phyloP scores from a whole-genome alignment of 1,140 invertebrate species.

The Acromyrmex echinatior region DNA sequence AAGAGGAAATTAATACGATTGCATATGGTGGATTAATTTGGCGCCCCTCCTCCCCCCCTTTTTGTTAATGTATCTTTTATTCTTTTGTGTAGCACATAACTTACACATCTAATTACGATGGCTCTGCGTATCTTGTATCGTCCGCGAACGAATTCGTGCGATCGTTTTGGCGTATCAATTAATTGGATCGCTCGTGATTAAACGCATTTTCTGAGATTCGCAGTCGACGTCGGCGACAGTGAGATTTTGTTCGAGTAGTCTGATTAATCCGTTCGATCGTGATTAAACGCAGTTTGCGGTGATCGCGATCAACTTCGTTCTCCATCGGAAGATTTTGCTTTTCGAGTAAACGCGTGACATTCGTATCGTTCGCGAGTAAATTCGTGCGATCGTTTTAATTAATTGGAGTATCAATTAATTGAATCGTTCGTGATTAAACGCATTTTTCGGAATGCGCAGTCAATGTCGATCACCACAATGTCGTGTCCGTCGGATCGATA shows the following conservation, averaged over 20 bases:
- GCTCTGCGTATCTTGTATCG: background rate
- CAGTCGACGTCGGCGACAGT: background rate
- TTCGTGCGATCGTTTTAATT: background rate
- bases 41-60: too few relatives aligned
- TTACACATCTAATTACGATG: too few relatives aligned
- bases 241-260: too few relatives aligned
- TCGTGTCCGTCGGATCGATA: background rate
- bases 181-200: constrained; percentile 1
- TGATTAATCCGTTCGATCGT: too few relatives aligned
- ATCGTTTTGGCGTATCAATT: background rate
- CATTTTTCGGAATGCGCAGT: background rate
- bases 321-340: too few relatives aligned
- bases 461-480: background rate
- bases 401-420: background rate
- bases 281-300: too few relatives aligned
- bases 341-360: too few relatives aligned
- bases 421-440: background rate
- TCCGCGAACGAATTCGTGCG: background rate
- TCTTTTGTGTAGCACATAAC: too few relatives aligned
- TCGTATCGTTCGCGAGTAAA: background rate
- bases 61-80: too few relatives aligned
- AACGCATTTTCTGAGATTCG: background rate
- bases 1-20: too few relatives aligned
- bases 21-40: too few relatives aligned
- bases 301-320: too few relatives aligned